Evolutionary conservation across 2,113 vertebrate genomes (phyloP), one percentile per base, ranked within the genome.

Genomic region (Hippopotamus amphibius): DNA sequence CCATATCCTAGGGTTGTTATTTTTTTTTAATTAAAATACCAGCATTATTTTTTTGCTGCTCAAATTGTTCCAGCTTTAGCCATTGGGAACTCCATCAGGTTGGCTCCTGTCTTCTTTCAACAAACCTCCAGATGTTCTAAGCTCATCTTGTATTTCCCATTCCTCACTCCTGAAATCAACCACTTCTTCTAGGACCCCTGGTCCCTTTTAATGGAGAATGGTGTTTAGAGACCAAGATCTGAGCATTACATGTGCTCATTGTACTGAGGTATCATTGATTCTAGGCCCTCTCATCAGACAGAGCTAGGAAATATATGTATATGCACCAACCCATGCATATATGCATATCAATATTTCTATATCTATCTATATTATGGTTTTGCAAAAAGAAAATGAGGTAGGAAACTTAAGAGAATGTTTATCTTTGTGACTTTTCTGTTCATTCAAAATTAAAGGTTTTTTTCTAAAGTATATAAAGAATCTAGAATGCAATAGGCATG

Each of bases 391-490:
- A 95, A 95, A 14, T 5, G 8, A 83, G n/a, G 26, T 89, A 14
- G 83, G 33, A 87, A 83, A 90, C 80, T 17, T 19, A 84, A 71
- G 22, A 24, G 17, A 84, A 77, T 68, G 2, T 11, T 93, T 76
- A 17, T 92, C 76, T 87, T 90, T 61, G 41, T 2, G 72, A 80
- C 57, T 81, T 90, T 91, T 93, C 76, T 61, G 11, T 91, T 93
- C 46, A 30, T 55, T 85, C 53, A 71, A 86, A 92, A 80, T 83
- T 50, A 28, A 88, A 66, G 15, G 7, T 6, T 86, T 59, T 63
- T 65, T 28, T 69, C 37, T 11, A 17, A 76, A 63, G 17, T 48
- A 15, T 48, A 6, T 71, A 37, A 82, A 84, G 33, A 57, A 81
- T 43, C 57, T 65, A 71, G n/a, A 93, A 79, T 94, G 19, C 37